phyloP scores from a whole-genome alignment of 1,140 invertebrate genomes.

The Drosophila pseudoobscura region DNA sequence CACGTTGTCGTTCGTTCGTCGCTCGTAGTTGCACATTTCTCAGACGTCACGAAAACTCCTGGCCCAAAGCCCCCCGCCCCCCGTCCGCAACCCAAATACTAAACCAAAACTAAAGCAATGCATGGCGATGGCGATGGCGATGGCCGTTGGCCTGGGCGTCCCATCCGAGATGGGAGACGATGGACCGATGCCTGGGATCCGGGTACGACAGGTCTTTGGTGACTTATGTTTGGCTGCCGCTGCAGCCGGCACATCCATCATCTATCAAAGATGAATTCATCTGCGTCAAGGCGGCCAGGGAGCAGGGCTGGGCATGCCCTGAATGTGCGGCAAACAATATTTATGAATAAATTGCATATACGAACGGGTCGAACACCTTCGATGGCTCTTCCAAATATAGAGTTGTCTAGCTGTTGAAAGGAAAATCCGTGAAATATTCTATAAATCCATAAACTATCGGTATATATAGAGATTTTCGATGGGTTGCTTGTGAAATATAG shows the following conservation, averaged over 20 bases:
- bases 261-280: slow-evolving; percentile 82
- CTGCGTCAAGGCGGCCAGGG: slow-evolving; percentile 69
- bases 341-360: slow-evolving; percentile 81
- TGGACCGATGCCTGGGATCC: not conserved
- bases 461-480: no score
- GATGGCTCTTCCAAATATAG: not conserved
- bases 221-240: slow-evolving; percentile 75
- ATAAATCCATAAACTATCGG: no score
- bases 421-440: no score
- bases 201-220: slow-evolving; percentile 41
- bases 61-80: slow-evolving; percentile 17
- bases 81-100: slow-evolving; percentile 8
- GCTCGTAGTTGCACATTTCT: slow-evolving; percentile 75
- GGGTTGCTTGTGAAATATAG: no score
- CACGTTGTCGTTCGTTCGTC: slow-evolving; percentile 50
- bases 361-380: slow-evolving; percentile 40
- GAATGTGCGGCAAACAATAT: slow-evolving; percentile 73
- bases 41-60: slow-evolving; percentile 71
- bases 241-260: slow-evolving; percentile 81
- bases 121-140: slow-evolving; percentile 5
- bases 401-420: not conserved
- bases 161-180: slow-evolving; percentile 20
- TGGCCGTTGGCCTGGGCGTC: slow-evolving; percentile 28
- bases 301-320: slow-evolving; percentile 14
- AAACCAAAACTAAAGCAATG: slow-evolving; percentile 28